These are phyloP conservation scores for Drosophila lini DNA, from an alignment of 1,140 invertebrate species.

Conservation along the genomic window DNA sequence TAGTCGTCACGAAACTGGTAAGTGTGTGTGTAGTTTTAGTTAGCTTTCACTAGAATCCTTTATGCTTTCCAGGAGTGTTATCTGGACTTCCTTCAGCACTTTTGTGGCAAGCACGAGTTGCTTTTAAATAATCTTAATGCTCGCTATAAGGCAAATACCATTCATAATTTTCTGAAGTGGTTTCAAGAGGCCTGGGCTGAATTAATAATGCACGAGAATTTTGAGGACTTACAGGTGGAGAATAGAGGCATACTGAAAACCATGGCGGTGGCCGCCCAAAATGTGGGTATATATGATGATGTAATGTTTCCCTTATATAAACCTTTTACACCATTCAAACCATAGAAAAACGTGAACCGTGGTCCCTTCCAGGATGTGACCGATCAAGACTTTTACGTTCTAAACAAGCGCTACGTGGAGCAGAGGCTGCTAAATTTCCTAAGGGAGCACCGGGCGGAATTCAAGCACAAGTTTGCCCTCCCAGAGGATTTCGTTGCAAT, in stretches of 20 bases:
- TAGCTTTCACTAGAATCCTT: not conserved
- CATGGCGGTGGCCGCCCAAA: not conserved
- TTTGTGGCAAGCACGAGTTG: slow-evolving; percentile 67
- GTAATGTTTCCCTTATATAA: not conserved
- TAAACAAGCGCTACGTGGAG: slow-evolving; percentile 55
- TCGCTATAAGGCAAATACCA: slow-evolving; percentile 22
- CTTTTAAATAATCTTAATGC: slow-evolving; percentile 61
- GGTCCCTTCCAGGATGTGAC: not conserved
- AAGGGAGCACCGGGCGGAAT: slow-evolving; percentile 50
- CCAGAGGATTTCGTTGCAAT: slow-evolving; percentile 56
- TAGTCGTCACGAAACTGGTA: slow-evolving; percentile 63
- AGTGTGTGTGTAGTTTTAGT: not conserved
- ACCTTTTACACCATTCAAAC: not conserved
- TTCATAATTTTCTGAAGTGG: slow-evolving; percentile 53
- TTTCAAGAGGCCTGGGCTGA: slow-evolving; percentile 73
- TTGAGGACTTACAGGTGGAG: slow-evolving; percentile 40
- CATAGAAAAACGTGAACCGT: slow-evolving; percentile 1
- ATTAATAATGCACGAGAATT: slow-evolving; percentile 63
- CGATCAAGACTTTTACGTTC: slow-evolving; percentile 6
- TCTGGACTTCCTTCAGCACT: slow-evolving; percentile 63
- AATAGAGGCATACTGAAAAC: slow-evolving; percentile 47
- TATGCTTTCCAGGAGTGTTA: slow-evolving; percentile 14
- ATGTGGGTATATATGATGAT: slow-evolving; percentile 11
- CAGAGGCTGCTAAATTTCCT: slow-evolving; percentile 57
- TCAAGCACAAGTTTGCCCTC: slow-evolving; percentile 55